Conservation (phyloP, 2,113 vertebrate genomes). For the Cisticola juncidis region DNA sequence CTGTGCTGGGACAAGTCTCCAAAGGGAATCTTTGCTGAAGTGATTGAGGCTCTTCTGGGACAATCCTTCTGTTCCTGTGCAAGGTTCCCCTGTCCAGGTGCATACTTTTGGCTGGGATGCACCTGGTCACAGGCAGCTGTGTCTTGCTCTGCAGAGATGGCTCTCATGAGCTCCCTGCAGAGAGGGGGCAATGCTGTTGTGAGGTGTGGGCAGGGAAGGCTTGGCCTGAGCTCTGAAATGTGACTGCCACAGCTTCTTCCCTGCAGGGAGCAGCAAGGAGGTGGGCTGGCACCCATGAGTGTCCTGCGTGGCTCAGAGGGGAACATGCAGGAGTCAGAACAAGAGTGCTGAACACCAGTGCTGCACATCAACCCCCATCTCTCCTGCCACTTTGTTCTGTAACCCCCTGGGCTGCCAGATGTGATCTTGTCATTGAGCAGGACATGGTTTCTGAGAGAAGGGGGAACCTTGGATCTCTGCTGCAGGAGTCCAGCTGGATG, state of each 20-base stretch:
- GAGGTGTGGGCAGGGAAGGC: neutral
- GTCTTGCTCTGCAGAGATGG: neutral
- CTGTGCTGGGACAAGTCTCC: neutral
- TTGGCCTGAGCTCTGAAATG: neutral
- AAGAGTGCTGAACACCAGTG: neutral
- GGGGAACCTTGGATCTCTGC: neutral
- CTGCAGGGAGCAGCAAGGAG: neutral
- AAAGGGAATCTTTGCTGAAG: neutral
- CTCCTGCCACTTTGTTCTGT: neutral
- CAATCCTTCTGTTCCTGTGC: neutral
- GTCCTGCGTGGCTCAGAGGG: neutral
- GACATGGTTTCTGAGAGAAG: neutral
- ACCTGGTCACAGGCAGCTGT: rapidly evolving
- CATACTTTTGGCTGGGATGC: neutral
- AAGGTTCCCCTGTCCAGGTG: neutral
- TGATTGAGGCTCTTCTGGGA: neutral
- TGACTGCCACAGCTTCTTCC: neutral
- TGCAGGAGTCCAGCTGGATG: neutral
- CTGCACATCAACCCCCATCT: neutral
- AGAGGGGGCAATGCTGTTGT: neutral
- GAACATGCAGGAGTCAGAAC: neutral
- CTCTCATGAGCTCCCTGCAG: neutral
- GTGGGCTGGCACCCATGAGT: neutral
- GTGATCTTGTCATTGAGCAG: neutral
- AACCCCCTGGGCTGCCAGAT: neutral